Evolutionary conservation across 2,113 vertebrate genomes (phyloP).

Genomic region (Podarcis raffonei): DNA sequence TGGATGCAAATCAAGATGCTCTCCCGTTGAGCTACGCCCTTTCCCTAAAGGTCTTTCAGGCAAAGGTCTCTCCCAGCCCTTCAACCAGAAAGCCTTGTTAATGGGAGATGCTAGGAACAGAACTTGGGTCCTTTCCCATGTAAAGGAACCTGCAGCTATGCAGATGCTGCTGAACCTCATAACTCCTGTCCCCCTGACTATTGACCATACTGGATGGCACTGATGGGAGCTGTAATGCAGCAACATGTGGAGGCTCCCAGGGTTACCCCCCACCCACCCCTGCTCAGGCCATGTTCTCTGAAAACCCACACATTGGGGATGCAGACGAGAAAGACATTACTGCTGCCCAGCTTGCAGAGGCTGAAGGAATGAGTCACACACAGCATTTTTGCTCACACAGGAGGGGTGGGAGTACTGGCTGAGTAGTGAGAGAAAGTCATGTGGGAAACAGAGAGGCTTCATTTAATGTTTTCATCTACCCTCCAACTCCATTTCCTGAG

Average conservation of each 20-base stretch:
- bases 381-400: rapidly evolving
- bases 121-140: neutral
- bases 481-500: conserved; percentile 31
- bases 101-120: neutral
- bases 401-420: rapidly evolving
- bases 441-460: neutral
- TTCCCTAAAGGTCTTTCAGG: no score
- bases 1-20: no score
- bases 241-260: neutral
- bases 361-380: neutral
- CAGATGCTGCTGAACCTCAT: neutral
- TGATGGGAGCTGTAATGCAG: neutral
- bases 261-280: neutral
- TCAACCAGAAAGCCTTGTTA: no score
- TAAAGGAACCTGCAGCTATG: neutral
- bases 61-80: no score
- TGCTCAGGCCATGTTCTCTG: neutral
- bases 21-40: no score
- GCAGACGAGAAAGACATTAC: neutral
- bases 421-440: rapidly evolving
- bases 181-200: neutral
- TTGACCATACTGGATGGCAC: neutral
- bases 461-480: conserved; percentile 24
- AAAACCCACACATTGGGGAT: neutral
- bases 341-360: rapidly evolving